Percentiles rank a stretch among this genome's conserved stretches.
These are phyloP conservation scores for Falco punctatus DNA, from an alignment of 2,113 vertebrate genomes.

Conservation along the genomic window DNA sequence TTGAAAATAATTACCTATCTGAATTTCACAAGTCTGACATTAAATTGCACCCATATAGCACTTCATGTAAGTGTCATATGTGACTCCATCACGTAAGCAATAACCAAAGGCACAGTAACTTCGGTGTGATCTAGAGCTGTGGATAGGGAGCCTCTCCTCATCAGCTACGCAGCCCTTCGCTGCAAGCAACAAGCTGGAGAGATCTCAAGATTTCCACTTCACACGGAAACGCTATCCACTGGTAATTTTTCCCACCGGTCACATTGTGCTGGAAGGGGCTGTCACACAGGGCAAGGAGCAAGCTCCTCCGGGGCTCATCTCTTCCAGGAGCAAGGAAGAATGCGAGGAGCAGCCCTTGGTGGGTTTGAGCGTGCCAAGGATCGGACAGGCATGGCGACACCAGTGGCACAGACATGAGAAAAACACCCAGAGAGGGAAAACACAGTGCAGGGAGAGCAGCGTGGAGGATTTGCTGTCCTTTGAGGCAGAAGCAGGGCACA, in stretches of 20 bases:
- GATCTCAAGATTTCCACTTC: background rate
- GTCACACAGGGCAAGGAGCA: background rate
- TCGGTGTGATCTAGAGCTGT: background rate
- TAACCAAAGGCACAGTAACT: background rate
- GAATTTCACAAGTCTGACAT: background rate
- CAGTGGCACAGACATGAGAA: background rate
- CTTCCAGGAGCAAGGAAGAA: background rate
- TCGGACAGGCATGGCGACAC: background rate
- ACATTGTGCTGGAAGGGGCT: background rate
- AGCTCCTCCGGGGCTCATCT: background rate
- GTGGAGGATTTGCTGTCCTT: background rate
- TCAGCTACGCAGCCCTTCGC: accelerated
- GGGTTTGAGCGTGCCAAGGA: background rate
- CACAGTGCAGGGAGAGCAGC: background rate
- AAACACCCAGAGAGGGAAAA: background rate
- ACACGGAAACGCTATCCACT: background rate
- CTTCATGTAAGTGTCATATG: background rate
- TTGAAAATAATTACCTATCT: background rate
- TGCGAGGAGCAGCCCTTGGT: background rate
- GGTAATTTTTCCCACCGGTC: background rate
- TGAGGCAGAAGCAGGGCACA: background rate
- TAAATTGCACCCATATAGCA: background rate
- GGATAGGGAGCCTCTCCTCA: background rate
- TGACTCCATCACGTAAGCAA: background rate
- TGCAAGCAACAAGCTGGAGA: background rate